Percentiles rank a stretch among this genome's conserved stretches.
Evolutionary conservation across 1,140 invertebrate species (phyloP).

Genomic region (Aleiodes sp.): DNA sequence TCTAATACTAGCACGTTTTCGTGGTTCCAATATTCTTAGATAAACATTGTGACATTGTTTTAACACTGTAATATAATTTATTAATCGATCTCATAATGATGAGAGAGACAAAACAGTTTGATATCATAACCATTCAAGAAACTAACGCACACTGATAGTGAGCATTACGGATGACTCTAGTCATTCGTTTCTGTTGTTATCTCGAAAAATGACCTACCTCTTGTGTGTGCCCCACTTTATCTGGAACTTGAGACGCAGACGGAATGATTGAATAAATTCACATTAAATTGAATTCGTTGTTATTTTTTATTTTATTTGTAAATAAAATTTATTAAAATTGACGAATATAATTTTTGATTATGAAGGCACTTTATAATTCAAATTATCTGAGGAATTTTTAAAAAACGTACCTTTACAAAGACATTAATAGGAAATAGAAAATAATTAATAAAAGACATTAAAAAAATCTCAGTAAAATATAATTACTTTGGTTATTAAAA

Average conservation of each 20-base stretch:
- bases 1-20: conserved; percentile 25
- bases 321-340: conserved; percentile 11
- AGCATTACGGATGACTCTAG: too few species aligned
- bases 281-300: not conserved
- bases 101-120: not conserved
- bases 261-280: not conserved
- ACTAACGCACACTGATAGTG: conserved; percentile 16
- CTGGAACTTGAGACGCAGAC: conserved; percentile 5
- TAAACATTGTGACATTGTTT: not conserved
- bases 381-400: not conserved
- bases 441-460: conserved; percentile 3
- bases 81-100: not conserved
- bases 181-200: conserved; percentile 19
- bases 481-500: conserved; percentile 40
- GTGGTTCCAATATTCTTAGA: not conserved
- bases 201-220: conserved; percentile 34
- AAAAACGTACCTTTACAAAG: not conserved
- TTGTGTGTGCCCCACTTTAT: conserved; percentile 24
- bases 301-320: conserved; percentile 7
- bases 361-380: not conserved
- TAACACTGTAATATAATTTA: not conserved
- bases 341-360: not conserved
- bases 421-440: not conserved
- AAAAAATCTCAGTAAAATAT: conserved; percentile 2
- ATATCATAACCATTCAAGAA: not conserved